Conservation (phyloP, 1,140 invertebrate species). For the Zaprionus lachaisei region DNA sequence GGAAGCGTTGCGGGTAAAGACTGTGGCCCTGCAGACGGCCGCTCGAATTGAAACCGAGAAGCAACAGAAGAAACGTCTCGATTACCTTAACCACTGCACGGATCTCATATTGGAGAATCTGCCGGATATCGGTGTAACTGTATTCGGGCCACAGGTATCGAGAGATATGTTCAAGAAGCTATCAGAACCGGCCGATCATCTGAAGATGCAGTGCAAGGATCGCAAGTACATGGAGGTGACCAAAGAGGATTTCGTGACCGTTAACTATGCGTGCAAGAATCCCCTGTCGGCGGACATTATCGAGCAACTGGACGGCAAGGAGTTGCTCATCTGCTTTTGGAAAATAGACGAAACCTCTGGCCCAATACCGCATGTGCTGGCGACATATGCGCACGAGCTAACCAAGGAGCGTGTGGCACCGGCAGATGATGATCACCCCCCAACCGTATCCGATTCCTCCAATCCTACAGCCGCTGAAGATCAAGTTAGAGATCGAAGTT, state of each 20-base stretch:
- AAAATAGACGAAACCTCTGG: slow-evolving; percentile 71
- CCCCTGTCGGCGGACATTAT: slow-evolving; percentile 67
- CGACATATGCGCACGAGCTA: slow-evolving; percentile 68
- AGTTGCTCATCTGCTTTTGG: slow-evolving; percentile 79
- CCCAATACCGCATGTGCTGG: slow-evolving; percentile 63
- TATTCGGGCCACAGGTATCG: slow-evolving; percentile 78
- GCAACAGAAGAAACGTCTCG: slow-evolving; percentile 70
- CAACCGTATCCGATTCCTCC: slow-evolving; percentile 57
- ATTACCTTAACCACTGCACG: slow-evolving; percentile 83
- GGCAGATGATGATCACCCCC: slow-evolving; percentile 52
- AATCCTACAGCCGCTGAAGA: slow-evolving; percentile 58
- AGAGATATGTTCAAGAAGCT: slow-evolving; percentile 81
- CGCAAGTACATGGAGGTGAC: slow-evolving; percentile 61
- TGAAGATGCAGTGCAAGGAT: slow-evolving; percentile 81
- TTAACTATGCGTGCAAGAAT: slow-evolving; percentile 74
- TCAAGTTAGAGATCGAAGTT: slow-evolving; percentile 71
- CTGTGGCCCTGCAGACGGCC: slow-evolving; percentile 52
- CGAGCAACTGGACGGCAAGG: slow-evolving; percentile 75
- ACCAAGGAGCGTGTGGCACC: slow-evolving; percentile 56
- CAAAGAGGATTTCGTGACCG: slow-evolving; percentile 61
- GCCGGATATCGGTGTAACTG: slow-evolving; percentile 80
- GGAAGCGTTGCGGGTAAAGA: slow-evolving; percentile 73
- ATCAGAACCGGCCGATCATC: slow-evolving; percentile 71
- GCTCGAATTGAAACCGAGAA: slow-evolving; percentile 73
- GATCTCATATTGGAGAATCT: slow-evolving; percentile 84